Conservation (phyloP, 2,113 vertebrate genomes). For the Monarcha castaneiventris region DNA sequence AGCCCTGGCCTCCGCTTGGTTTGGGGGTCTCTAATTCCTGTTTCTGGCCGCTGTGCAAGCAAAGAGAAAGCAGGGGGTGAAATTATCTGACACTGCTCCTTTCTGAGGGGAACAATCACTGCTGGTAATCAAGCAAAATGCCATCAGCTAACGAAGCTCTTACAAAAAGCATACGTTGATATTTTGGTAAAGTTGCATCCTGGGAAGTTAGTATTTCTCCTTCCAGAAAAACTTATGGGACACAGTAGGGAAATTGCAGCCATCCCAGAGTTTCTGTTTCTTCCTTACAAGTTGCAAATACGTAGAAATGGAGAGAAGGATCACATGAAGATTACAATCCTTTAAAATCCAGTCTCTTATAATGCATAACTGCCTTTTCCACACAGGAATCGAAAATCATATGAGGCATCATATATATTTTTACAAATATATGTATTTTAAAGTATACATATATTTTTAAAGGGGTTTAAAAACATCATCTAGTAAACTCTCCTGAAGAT, state of each 20-base stretch:
- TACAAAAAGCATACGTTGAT: background rate
- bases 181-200: background rate
- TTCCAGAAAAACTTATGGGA: background rate
- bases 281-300: background rate
- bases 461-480: background rate
- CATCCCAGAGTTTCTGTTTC: background rate
- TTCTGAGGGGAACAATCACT: constrained; percentile 33
- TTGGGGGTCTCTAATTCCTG: constrained; percentile 63
- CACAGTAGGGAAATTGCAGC: background rate
- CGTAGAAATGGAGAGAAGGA: background rate
- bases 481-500: background rate
- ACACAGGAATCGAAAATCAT: background rate
- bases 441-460: background rate
- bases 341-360: background rate
- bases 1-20: constrained; percentile 31
- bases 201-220: background rate
- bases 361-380: background rate
- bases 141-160: background rate
- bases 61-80: constrained; percentile 40
- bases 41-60: constrained; percentile 24
- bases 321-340: background rate
- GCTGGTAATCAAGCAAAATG: constrained; percentile 11
- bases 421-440: background rate
- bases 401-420: background rate
- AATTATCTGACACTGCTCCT: constrained; percentile 20